A percentile compares a stretch with the other conserved stretches of the same genome.
phyloP scores from a whole-genome alignment of 2,113 vertebrate species.

The Telmatochromis brichardi region DNA sequence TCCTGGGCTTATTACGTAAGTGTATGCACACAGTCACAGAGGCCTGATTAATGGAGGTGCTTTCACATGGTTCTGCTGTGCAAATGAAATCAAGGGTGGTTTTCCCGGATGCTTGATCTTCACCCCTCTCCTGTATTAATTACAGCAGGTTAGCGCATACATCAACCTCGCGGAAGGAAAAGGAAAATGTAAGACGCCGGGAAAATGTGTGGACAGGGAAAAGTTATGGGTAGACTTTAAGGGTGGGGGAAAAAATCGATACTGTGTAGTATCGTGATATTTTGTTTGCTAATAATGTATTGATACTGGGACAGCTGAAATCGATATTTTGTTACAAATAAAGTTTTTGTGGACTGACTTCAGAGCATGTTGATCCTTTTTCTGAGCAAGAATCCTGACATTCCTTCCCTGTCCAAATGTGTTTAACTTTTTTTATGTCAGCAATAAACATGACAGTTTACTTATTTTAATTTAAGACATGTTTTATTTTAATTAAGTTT shows the following conservation, averaged over 20 bases:
- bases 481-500: no score
- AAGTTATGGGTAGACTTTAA: not conserved
- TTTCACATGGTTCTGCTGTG: constrained; percentile 3
- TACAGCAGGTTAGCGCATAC: constrained; percentile 20
- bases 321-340: no score
- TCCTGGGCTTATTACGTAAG: not conserved
- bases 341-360: no score
- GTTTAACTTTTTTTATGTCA: no score
- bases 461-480: no score
- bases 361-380: no score
- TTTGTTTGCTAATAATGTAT: no score
- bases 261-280: no score
- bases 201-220: not conserved
- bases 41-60: constrained; percentile 16
- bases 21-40: not conserved
- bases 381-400: no score
- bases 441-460: no score
- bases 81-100: not conserved
- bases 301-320: no score
- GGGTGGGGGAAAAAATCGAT: not conserved
- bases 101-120: constrained; percentile 30
- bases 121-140: constrained; percentile 38
- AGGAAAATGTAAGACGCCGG: not conserved
- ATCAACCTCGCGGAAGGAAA: constrained; percentile 3
- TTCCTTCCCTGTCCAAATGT: no score